phyloP scores from a whole-genome alignment of 2,113 vertebrate species.

The Sinocyclocheilus anophthalmus region DNA sequence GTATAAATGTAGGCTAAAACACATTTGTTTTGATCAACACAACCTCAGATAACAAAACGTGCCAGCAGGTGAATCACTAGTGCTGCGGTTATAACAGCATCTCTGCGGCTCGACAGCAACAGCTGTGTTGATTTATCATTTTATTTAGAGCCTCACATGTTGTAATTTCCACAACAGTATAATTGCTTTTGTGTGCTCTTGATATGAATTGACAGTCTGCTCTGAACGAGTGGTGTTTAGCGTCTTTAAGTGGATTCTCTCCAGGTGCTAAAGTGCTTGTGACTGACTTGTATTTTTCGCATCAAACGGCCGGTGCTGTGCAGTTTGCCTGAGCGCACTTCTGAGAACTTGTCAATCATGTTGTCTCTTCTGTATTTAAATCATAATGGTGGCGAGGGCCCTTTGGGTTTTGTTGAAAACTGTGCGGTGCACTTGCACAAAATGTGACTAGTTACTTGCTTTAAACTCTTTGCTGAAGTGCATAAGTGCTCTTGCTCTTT shows the following conservation, averaged over 20 bases:
- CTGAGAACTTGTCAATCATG: constrained; percentile 25
- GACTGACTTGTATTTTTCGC: constrained; percentile 20
- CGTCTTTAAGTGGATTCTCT: constrained; percentile 29
- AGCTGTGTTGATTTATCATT: constrained; percentile 59
- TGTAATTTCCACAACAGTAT: constrained; percentile 50
- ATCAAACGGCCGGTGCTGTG: neutral
- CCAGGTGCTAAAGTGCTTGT: constrained; percentile 45
- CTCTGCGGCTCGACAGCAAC: constrained; percentile 9
- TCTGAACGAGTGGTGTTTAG: constrained; percentile 25
- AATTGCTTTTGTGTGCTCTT: constrained; percentile 46
- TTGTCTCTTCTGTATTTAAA: constrained; percentile 11
- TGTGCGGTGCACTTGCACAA: neutral
- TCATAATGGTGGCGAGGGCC: neutral
- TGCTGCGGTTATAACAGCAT: neutral
- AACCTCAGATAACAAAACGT: constrained; percentile 11
- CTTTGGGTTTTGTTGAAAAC: constrained; percentile 12
- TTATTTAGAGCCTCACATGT: constrained; percentile 9
- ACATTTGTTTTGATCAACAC: neutral
- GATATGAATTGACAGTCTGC: constrained; percentile 48
- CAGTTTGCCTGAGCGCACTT: neutral
- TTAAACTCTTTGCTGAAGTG: constrained; percentile 18
- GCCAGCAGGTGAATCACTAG: constrained; percentile 6
- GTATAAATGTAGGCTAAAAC: constrained; percentile 15
- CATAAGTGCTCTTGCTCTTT: constrained; percentile 2
- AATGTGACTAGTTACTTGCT: constrained; percentile 14